Base-by-base conservation (phyloP, 2,888 invertebrate species). In the Cryptocephalus primarius region DNA sequence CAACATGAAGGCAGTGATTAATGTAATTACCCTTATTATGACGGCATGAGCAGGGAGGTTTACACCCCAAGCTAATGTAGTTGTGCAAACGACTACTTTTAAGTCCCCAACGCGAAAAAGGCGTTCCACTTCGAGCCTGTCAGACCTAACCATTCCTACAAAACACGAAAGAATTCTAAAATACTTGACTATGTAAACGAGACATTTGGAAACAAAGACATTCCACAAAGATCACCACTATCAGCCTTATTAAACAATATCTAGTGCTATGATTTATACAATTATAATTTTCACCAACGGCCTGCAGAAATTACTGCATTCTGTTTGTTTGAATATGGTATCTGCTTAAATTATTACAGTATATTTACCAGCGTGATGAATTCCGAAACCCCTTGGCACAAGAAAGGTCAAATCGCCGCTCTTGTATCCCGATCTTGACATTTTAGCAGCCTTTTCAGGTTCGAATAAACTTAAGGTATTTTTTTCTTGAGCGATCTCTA, bases 31-130 rank as follows among this genome's bases (percentile, higher is more conserved):
- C 71, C 88, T 83, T 53, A 95, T 95, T 42, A 99, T 82, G 52
- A 99, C 97, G 32, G 93, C 96, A 68, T 97, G 96, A 0, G 99
- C 99, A 0, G 99, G 99, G 54, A 99, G 76, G 73, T 99, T 99
- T 6, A 99, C 97, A 57, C 99, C 99, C 99, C 99, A 99, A 31
- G 99, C 99, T 32, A 99, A 74, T 0, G 99, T 99, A 0, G 99
- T 90, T 0, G 99, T 99, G 66, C 97, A 97, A 8, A 94, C 88
- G 1, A 99, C 73, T 0, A 88, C 92, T 65, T 85, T 88, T 49
- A 94, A 82, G 52, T 84, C 78, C 0, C 96, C 96, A 47, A 87
- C 86, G 0, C 84, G 72, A 65, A 99, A 99, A 60, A 87, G 85
- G 65, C 86, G 88, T 69, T 99, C 97, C 8, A 65, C 60, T 55